A percentile compares a stretch with the other conserved stretches of the same genome.
Evolutionary conservation across 2,113 vertebrate genomes (phyloP).

Genomic region (Emydura subglobosa): DNA sequence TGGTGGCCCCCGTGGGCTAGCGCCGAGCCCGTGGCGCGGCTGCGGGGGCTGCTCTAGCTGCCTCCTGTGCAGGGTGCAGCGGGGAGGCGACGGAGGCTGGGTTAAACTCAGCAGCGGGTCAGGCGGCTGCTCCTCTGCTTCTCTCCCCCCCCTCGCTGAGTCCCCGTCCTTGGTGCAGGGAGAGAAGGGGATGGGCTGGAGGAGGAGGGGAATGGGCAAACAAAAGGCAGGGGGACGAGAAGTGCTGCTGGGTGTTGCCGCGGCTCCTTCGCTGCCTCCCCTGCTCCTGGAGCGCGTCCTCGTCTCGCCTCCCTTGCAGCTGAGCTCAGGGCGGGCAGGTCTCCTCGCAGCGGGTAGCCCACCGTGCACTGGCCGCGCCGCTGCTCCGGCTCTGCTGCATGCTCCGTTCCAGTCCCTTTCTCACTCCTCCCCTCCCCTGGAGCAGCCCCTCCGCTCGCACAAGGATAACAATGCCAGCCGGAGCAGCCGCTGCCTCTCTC

Average conservation of each 20-base stretch:
- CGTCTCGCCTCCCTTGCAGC: slow-evolving; percentile 39
- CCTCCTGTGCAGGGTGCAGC: slow-evolving; percentile 56
- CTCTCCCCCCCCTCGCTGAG: background rate
- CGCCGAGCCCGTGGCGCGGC: background rate
- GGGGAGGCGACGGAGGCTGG: slow-evolving; percentile 14
- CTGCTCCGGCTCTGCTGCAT: slow-evolving; percentile 46
- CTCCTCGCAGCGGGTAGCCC: slow-evolving; percentile 37
- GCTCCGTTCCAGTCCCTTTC: slow-evolving; percentile 32
- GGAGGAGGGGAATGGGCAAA: slow-evolving; percentile 52
- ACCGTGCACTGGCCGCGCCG: slow-evolving; percentile 1
- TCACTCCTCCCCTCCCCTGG: slow-evolving; percentile 54
- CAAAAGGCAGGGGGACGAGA: slow-evolving; percentile 66
- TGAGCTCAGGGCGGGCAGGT: slow-evolving; percentile 31
- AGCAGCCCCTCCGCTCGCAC: slow-evolving; percentile 14
- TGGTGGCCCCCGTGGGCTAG: slow-evolving; percentile 40
- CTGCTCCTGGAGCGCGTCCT: slow-evolving; percentile 23
- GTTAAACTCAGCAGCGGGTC: slow-evolving; percentile 62
- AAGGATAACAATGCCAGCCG: slow-evolving; percentile 64
- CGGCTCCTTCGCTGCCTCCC: background rate
- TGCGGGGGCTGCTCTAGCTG: slow-evolving; percentile 37
- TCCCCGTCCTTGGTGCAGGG: slow-evolving; percentile 47
- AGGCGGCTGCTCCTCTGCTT: slow-evolving; percentile 12
- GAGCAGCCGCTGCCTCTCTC: slow-evolving; percentile 48
- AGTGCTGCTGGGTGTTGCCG: slow-evolving; percentile 13
- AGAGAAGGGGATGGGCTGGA: slow-evolving; percentile 3